Base-by-base conservation (phyloP, 2,888 invertebrate species). In the Eubasilissa splendida region DNA sequence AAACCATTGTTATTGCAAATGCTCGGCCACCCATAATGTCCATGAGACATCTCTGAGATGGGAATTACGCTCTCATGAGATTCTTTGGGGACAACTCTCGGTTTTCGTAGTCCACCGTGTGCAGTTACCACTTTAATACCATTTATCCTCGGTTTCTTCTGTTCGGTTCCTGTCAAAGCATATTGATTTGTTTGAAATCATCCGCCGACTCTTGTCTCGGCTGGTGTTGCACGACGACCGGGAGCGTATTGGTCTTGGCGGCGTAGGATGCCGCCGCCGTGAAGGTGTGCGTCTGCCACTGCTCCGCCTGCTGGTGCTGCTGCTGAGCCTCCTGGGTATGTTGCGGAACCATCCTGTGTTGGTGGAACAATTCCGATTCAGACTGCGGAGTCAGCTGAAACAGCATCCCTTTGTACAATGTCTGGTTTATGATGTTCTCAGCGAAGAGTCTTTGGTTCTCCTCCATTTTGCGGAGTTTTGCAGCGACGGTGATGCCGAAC, bases 351-450 rank as follows among this genome's bases (percentile, higher is more conserved):
- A 82, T 76, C 76, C 83, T 80, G 65, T 76, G 83, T 76, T 82
- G 65, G 71, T 63, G 22, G 42, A 80, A 73, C 73, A 82, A 77
- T n/a, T 77, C 84, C 65, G 75, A 77, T 76, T 83, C 81, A 59
- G 79, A 68, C 50, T 81, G 79, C 42, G 80, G 31, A 53, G 76
- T 82, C 79, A 83, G 78, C 76, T 85, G 84, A 77, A 82, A 84
- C 58, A 81, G 77, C 74, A 80, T 71, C 58, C 84, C 84, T 58
- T 81, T 79, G 77, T 81, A 84, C n/a, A 84, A 73, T 2, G 82
- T 77, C 73, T 83, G 82, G 60, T 80, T 84, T 11, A 84, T 83
- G 11, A 84, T 80, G 63, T 83, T 83, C 66, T 82, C 83, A 9
- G 84, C 83, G 54, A 77, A 77, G 1, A 84, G 71, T 50, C 83